Base-by-base conservation (phyloP, 2,888 invertebrate species). In the Drosophila pseudotalamancana region DNA sequence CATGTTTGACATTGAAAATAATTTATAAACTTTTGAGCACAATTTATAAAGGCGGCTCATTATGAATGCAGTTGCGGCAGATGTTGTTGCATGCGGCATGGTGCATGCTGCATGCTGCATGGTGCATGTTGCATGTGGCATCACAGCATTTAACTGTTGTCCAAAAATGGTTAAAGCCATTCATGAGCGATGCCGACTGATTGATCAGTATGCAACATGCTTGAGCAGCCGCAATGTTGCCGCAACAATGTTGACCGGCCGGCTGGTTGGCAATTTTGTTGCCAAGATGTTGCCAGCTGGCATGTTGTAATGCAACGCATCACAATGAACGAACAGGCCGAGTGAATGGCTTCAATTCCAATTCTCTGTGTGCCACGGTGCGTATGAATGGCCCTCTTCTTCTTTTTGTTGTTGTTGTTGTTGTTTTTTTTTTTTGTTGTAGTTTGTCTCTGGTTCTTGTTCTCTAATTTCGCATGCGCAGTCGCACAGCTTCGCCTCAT, bases 221-320 rank as follows among this genome's bases (percentile, higher is more conserved):
- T 74, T 72, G 71, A 80, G 79, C 82, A 77, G 72, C 76, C 74
- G 77, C 77, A 77, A 77, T 76, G 83, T 73, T 83, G 71, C 70
- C 61, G 75, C 79, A 87, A 74, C 76, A 78, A 80, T 78, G 62
- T 65, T n/a, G n/a, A n/a, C n/a, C n/a, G n/a, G n/a, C n/a, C n/a
- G 54, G 64, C 57, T 55, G 55, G 40, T 72, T 70, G 67, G 66
- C 87, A 82, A 82, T 80, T 86, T 82, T 80, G 81, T 84, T 54
- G 46, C 59, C 43, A 43, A 43, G 27, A 59, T 61, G 60, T 40
- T 40, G 39, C 48, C 62, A 51, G 51, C 49, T 75, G 89, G 89
- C 88, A 89, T 89, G 85, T 82, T 87, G 89, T 89, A 87, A 89
- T 88, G 89, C 87, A 81, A 87, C 89, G 87, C 89, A 88, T 89